Base-by-base conservation (phyloP, 53 echinoderm and acorn worm genomes). In the Mesocentrotus franciscanus region DNA sequence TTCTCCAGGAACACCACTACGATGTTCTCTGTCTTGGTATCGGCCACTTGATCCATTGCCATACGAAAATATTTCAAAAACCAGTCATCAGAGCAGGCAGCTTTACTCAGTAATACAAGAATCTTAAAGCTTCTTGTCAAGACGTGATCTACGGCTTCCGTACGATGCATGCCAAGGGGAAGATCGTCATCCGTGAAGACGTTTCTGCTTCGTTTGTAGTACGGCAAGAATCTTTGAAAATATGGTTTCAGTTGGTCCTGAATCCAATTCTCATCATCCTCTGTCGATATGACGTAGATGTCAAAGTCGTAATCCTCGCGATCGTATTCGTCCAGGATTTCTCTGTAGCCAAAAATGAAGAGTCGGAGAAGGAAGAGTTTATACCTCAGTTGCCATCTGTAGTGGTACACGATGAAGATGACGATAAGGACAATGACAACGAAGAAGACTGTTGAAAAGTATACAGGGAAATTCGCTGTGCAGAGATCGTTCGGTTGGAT, bases 11-110 rank as follows among this genome's bases (percentile, higher is more conserved):
- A 76, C 10, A 76, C 76, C 76, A 75, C 29, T 11, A 75, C 75
- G 8, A 75, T 76, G 15, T 76, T 76, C 76, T 76, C 76, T 33
- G 76, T 76, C 76, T 33, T 33, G 30, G 76, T 76, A 76, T 76
- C 76, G 76, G 29, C 76, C 76, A 30, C 76, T 76, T 76, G 33
- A 76, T 76, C 76, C 29, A 76, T 33, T 76, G 76, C 76, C 76
- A 76, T 76, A 76, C 76, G 76, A 33, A 76, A 76, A 76, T 33
- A 76, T 33, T 4, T 33, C 76, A 76, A 13, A 29, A 76, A 76
- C 76, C 76, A 76, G 30, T 33, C 76, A 76, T 76, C 33, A 33
- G 33, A 14, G 5, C 29, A 29, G 27, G 76, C 76, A 29, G 76
- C 30, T 76, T 33, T 33, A 15, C 76, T 76, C 76, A 76, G 13